These are phyloP conservation scores for Drosophila equinoxialis DNA, from an alignment of 1,140 invertebrate genomes.

Conservation along the genomic window DNA sequence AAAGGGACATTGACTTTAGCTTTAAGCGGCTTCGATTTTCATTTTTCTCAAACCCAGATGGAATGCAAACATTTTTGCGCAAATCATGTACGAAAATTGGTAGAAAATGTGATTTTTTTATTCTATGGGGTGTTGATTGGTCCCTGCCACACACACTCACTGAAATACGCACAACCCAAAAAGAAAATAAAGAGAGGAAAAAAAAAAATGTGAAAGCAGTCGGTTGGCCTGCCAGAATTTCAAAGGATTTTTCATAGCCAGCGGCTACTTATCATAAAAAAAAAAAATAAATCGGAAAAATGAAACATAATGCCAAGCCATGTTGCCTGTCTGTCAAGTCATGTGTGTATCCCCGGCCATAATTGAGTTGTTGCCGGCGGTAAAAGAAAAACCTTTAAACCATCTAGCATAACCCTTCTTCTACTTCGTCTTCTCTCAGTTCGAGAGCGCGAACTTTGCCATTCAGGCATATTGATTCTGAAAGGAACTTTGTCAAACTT, in stretches of 20 bases:
- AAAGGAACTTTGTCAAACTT: neutral
- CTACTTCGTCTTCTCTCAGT: neutral
- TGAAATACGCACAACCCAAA: neutral
- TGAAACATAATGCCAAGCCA: conserved; percentile 59
- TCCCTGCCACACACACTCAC: conserved; percentile 37
- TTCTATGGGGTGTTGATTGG: conserved; percentile 60
- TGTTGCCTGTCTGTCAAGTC: conserved; percentile 70
- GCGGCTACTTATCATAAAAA: conserved; percentile 81
- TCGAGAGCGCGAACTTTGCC: too few relatives aligned
- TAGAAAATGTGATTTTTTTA: conserved; percentile 64
- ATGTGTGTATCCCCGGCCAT: conserved; percentile 70
- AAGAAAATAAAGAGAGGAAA: neutral
- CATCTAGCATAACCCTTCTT: conserved; percentile 37
- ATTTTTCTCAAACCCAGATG: conserved; percentile 35
- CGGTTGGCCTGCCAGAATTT: conserved; percentile 40
- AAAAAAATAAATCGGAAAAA: conserved; percentile 54
- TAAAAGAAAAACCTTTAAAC: conserved; percentile 50
- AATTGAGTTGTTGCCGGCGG: conserved; percentile 71
- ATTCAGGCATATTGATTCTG: conserved; percentile 4
- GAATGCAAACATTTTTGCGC: conserved; percentile 63
- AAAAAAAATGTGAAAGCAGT: neutral
- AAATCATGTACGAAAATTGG: conserved; percentile 81
- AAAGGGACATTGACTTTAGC: conserved; percentile 56
- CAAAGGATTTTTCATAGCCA: conserved; percentile 76
- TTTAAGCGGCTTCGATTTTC: conserved; percentile 71